Conservation (phyloP, 1,140 invertebrate genomes). For the Drosophila novamexicana region DNA sequence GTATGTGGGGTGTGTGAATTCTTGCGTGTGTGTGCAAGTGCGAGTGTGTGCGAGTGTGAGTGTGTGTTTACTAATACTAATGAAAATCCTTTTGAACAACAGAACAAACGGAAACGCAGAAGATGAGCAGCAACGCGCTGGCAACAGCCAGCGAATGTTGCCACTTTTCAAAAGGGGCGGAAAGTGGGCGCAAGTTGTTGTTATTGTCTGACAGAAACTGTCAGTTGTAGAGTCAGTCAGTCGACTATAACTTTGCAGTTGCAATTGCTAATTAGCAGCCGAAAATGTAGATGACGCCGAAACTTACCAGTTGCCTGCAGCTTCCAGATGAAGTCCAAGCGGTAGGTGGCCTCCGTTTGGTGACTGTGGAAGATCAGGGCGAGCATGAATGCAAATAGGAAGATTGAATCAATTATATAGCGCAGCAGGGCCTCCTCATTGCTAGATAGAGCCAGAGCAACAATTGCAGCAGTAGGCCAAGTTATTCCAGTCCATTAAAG, state of each 20-base stretch:
- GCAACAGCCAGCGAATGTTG: slow-evolving; percentile 12
- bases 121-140: slow-evolving; percentile 38
- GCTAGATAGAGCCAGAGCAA: slow-evolving; percentile 29
- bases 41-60: slow-evolving; percentile 6
- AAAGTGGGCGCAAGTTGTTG: slow-evolving; percentile 6
- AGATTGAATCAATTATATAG: slow-evolving; percentile 84
- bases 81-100: slow-evolving; percentile 50
- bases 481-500: slow-evolving; percentile 77
- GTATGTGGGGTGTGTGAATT: background rate
- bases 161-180: background rate
- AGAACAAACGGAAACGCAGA: slow-evolving; percentile 29
- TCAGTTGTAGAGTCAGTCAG: slow-evolving; percentile 1
- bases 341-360: slow-evolving; percentile 94
- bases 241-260: slow-evolving; percentile 23
- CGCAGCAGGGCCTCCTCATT: slow-evolving; percentile 81
- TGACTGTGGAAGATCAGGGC: slow-evolving; percentile 93
- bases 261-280: slow-evolving; percentile 33
- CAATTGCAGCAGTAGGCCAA: slow-evolving; percentile 40
- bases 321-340: slow-evolving; percentile 97
- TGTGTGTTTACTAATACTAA: slow-evolving; percentile 64
- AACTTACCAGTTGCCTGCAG: slow-evolving; percentile 92
- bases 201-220: background rate
- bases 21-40: slow-evolving; percentile 10
- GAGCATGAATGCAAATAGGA: slow-evolving; percentile 88
- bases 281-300: background rate